phyloP scores from a whole-genome alignment of 2,113 vertebrate species.

The Agelaius phoeniceus region DNA sequence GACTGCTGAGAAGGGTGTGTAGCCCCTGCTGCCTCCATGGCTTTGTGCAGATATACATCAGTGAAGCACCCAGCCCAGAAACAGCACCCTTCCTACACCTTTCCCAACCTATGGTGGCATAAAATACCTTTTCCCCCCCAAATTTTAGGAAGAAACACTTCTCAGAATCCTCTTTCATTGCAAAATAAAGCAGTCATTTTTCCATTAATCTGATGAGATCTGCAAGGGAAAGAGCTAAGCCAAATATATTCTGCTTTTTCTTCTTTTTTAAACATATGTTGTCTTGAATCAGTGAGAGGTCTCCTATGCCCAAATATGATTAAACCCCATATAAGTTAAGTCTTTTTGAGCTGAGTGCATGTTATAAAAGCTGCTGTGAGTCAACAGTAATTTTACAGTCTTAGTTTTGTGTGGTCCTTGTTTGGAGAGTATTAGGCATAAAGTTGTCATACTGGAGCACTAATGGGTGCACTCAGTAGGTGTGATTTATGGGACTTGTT shows the following conservation, averaged over 20 bases:
- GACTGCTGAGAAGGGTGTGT: not conserved
- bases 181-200: not conserved
- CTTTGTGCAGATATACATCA: not conserved
- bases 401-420: conserved; percentile 75
- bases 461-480: conserved; percentile 16
- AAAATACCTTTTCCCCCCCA: accelerated
- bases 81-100: not conserved
- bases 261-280: not conserved
- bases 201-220: not conserved
- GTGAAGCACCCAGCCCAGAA: not conserved
- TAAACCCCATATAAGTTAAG: conserved; percentile 65
- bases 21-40: not conserved
- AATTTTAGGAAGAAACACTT: not conserved
- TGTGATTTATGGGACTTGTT: conserved; percentile 20
- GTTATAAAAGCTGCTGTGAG: conserved; percentile 67
- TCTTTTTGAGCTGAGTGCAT: conserved; percentile 50
- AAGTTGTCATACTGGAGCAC: conserved; percentile 38
- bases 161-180: not conserved
- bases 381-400: conserved; percentile 67
- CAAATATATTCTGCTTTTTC: conserved; percentile 1
- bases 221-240: not conserved
- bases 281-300: conserved; percentile 55
- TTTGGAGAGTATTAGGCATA: conserved; percentile 52
- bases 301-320: conserved; percentile 63
- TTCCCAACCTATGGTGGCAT: not conserved